Evolutionary conservation across 1,140 invertebrate species (phyloP), one percentile per base, ranked within the genome.

Genomic region (Copidosoma floridanum): DNA sequence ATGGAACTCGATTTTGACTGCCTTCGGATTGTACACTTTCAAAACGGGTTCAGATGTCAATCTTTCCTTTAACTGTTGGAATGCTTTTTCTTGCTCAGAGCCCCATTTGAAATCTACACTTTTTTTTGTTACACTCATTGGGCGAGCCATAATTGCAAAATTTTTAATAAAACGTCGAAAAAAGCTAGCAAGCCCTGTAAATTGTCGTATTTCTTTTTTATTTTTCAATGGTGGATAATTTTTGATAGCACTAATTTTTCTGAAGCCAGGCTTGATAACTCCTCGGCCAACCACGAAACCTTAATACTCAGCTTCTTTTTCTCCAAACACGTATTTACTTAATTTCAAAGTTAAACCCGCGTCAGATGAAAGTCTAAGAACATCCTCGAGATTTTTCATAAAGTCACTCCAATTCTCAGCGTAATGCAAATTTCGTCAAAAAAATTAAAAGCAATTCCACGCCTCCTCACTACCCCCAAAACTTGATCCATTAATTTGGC

Each of bases 121-220:
- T 32, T 60, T 51, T 44, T 51, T 43, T 10, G 53, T 20, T 43
- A 52, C 21, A 12, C 29, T 24, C 20, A 60, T 52, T 11, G 51
- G 52, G 11, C 12, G 2, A 2, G 46, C 44, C 6, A 35, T 55
- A 10, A 6, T 3, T 21, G 60, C 43, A 26, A 56, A 62, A 21
- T 62, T 37, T 1, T 44, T 24, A 3, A 63, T 43, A 61, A 76
- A 79, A 40, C 64, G 43, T 32, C 70, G 58, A 65, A 76, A 76
- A 48, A 69, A 78, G 32, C 65, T 65, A 10, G 64, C 55, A n/a
- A 82, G 57, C 23, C 81, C 80, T 14, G 79, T 54, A 56, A 82
- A 79, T n/a, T n/a, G n/a, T n/a, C n/a, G n/a, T n/a, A n/a, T n/a
- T n/a, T 52, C 61, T 55, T 47, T 72, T 23, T 11, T n/a, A 16